These are phyloP conservation scores for Embiotoca jacksoni DNA, from an alignment of 2,113 vertebrate species.

Conservation along the genomic window DNA sequence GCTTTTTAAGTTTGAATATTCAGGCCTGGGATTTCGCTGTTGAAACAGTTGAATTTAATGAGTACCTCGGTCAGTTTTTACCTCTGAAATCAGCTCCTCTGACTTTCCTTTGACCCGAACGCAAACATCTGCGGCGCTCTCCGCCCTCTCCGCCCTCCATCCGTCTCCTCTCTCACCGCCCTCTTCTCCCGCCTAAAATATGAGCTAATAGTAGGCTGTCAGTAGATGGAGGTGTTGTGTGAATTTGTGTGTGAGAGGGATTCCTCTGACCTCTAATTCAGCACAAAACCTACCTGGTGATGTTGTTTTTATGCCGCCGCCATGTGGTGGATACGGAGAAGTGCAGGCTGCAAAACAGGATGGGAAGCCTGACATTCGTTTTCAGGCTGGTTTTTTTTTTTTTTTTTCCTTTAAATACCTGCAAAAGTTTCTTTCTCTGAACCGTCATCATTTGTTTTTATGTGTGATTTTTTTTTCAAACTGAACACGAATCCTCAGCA, in stretches of 20 bases:
- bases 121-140: constrained; percentile 14
- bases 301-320: constrained; percentile 28
- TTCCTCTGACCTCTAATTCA: constrained; percentile 9
- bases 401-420: too few relatives aligned
- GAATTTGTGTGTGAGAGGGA: constrained; percentile 11
- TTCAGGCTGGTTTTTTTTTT: too few relatives aligned
- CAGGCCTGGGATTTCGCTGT: not conserved
- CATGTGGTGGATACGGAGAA: constrained; percentile 13
- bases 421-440: too few relatives aligned
- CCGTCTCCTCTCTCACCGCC: constrained; percentile 21
- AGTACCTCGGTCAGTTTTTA: not conserved
- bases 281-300: not conserved
- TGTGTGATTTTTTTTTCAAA: too few relatives aligned
- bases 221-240: not conserved
- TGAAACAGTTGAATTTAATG: not conserved
- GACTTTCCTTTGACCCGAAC: constrained; percentile 33
- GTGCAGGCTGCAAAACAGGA: not conserved
- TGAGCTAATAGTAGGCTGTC: constrained; percentile 58
- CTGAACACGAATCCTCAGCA: not conserved
- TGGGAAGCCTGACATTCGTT: too few relatives aligned
- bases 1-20: not conserved
- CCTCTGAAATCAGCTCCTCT: not conserved
- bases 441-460: too few relatives aligned
- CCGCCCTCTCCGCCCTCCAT: not conserved
- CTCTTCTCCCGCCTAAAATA: constrained; percentile 25